phyloP scores from a whole-genome alignment of 1,140 invertebrate species.

The Tyrophagus putrescentiae region DNA sequence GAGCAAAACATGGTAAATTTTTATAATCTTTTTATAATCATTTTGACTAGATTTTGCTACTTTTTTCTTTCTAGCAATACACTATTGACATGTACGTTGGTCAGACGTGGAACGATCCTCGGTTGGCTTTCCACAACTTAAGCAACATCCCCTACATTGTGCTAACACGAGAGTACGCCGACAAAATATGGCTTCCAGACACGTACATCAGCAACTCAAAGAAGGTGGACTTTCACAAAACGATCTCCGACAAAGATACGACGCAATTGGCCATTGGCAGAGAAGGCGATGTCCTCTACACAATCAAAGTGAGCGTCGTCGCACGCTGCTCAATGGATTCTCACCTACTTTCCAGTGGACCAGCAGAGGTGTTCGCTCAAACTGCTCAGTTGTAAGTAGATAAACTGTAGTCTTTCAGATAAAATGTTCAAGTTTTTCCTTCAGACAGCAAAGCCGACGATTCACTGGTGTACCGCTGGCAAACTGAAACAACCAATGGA shows the following conservation, averaged over 20 bases:
- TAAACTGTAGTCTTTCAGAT: no score
- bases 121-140: no score
- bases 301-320: not conserved
- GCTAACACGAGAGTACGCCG: not conserved
- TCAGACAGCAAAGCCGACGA: not conserved
- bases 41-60: no score
- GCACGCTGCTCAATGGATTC: conserved; percentile 15
- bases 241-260: not conserved
- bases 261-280: not conserved
- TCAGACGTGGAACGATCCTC: no score
- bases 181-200: conserved; percentile 6
- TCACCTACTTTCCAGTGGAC: conserved; percentile 7
- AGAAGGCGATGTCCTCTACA: conserved; percentile 8
- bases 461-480: not conserved
- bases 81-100: no score
- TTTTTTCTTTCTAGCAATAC: no score
- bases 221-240: not conserved
- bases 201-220: conserved; percentile 3
- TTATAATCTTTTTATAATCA: no score
- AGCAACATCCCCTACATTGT: no score
- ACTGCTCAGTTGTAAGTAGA: not conserved
- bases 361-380: not conserved
- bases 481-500: not conserved
- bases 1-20: no score
- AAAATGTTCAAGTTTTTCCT: no score